phyloP scores from a whole-genome alignment of 2,113 vertebrate species.

The Callaeas wilsoni region DNA sequence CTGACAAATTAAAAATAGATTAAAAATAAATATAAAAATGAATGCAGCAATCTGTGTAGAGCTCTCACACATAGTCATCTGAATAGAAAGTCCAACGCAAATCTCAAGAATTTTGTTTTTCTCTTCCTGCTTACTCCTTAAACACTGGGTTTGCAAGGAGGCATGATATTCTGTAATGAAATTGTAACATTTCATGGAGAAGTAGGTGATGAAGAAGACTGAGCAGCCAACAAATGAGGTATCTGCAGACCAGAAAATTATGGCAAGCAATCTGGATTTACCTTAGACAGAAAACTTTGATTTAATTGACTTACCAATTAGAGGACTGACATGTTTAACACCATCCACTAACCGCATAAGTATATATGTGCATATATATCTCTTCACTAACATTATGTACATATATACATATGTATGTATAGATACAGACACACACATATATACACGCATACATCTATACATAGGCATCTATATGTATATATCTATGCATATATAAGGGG shows the following conservation, averaged over 20 bases:
- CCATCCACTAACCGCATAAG: background rate
- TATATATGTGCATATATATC: background rate
- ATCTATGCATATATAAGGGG: background rate
- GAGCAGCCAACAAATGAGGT: background rate
- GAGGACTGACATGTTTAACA: background rate
- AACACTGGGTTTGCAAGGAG: background rate
- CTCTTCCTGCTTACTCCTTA: background rate
- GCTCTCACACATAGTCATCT: background rate
- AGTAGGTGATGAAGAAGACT: background rate
- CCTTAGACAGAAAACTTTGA: background rate
- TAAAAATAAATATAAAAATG: conserved; percentile 1
- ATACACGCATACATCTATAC: background rate
- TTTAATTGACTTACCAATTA: background rate
- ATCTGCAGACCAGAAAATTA: background rate
- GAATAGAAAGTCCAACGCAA: background rate
- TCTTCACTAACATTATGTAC: background rate
- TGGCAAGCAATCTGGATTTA: background rate
- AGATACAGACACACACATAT: rapidly evolving
- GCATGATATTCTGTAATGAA: background rate
- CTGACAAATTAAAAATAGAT: conserved; percentile 27
- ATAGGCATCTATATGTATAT: too few species aligned
- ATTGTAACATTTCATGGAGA: background rate
- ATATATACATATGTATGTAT: too few species aligned
- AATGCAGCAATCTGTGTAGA: conserved; percentile 18
- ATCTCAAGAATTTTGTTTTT: background rate